Conservation (phyloP, 2,797 vertebrate species). For the Malacoraja senta region DNA sequence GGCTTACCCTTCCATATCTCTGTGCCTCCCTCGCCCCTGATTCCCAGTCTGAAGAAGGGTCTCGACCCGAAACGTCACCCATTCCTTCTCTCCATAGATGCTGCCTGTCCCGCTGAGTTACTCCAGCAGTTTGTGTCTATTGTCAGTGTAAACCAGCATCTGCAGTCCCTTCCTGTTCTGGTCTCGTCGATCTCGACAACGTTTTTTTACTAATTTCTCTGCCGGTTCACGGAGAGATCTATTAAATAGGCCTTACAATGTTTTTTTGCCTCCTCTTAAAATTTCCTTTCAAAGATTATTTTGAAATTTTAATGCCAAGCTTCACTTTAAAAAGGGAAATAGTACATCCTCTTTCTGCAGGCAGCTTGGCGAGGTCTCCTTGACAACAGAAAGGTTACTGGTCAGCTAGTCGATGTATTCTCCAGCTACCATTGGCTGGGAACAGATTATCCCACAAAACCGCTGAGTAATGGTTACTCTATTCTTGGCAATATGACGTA, state of each 20-base stretch:
- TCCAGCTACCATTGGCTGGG: not conserved
- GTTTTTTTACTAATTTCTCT: not conserved
- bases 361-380: not conserved
- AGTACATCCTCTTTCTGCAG: not conserved
- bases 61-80: no score
- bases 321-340: conserved; percentile 1
- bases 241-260: not conserved
- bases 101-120: no score
- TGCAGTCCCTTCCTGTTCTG: no score
- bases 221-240: no score
- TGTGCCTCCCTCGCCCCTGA: no score
- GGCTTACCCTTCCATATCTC: no score
- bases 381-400: not conserved
- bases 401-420: not conserved
- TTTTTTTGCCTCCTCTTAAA: not conserved
- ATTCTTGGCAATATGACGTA: not conserved
- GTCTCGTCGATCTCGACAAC: no score
- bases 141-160: no score
- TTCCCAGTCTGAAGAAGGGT: no score
- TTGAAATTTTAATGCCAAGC: not conserved
- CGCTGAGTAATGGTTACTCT: not conserved
- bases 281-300: not conserved
- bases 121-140: no score
- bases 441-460: not conserved
- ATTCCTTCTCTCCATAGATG: no score